Evolutionary conservation across 2,888 invertebrate species (phyloP).

Genomic region (Diabrotica balteata): DNA sequence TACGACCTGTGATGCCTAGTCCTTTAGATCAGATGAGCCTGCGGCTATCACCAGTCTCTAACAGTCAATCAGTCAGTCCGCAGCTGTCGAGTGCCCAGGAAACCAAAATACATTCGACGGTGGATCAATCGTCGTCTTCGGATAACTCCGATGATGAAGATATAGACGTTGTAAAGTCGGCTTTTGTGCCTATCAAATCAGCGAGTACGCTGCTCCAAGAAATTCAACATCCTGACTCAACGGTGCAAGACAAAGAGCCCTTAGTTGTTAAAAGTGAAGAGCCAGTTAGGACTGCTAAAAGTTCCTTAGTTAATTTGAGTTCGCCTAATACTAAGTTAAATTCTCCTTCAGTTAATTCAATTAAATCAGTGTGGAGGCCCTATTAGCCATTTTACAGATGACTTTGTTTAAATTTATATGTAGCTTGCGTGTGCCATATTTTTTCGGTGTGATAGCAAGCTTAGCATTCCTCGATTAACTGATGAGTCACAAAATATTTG

Average conservation of each 20-base stretch:
- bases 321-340: slow-evolving; percentile 65
- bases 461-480: too few relatives aligned
- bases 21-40: slow-evolving; percentile 55
- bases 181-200: slow-evolving; percentile 73
- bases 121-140: slow-evolving; percentile 65
- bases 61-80: slow-evolving; percentile 66
- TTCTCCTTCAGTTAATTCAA: slow-evolving; percentile 60
- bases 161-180: slow-evolving; percentile 78
- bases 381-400: slow-evolving; percentile 62
- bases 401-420: too few relatives aligned
- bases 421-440: too few relatives aligned
- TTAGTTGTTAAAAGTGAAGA: slow-evolving; percentile 62
- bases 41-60: slow-evolving; percentile 65
- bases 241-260: slow-evolving; percentile 63
- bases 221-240: slow-evolving; percentile 67
- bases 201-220: slow-evolving; percentile 66
- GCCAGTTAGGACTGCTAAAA: slow-evolving; percentile 68
- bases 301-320: slow-evolving; percentile 50
- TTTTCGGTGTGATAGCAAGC: too few relatives aligned
- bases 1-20: slow-evolving; percentile 46
- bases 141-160: slow-evolving; percentile 75
- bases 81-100: slow-evolving; percentile 61
- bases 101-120: slow-evolving; percentile 68
- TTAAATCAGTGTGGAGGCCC: slow-evolving; percentile 78
- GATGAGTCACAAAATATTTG: too few relatives aligned